Evolutionary conservation across 2,113 vertebrate genomes (phyloP), one percentile per base, ranked within the genome.

Genomic region (Channa maculata): DNA sequence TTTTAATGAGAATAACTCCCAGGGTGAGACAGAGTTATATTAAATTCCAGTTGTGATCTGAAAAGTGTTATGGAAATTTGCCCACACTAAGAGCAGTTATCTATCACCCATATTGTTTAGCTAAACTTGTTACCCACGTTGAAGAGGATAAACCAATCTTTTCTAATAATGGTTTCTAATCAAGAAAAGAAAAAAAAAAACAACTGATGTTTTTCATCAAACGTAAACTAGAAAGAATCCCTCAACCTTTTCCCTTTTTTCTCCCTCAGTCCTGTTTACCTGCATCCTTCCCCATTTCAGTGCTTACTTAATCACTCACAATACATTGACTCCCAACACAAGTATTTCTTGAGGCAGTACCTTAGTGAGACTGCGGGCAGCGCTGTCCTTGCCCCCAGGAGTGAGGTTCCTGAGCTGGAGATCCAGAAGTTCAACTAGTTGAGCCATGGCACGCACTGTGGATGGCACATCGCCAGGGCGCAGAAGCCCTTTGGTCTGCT

Each of bases 331-430:
- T 7, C 65, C 11, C 5, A 7, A 37, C 24, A 37, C 15, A 14
- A n/a, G 8, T 5, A 36, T 46, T 59, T 68, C 53, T 45, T 38
- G 7, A 15, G 7, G 48, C 62, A 8, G 48, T 78, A 98, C 98
- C 97, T 99, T 99, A 65, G 97, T 99, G 44, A 99, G 86, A 86
- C 98, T 99, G 63, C 98, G 97, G 0, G 98, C 98, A 0, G 98
- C 98, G 15, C 97, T 99, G 86, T 99, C 98, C 88, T 99, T 99
- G 57, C 98, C 98, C 0, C 97, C 98, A 0, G 98, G 98, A 5
- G 98, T 99, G 70, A 99, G 92, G 92, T 98, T 99, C 36, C 97
- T 93, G 63, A 99, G 96, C 60, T 99, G 97, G 5, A 98, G 96
- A 0, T 99, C 97, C 7, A 99, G 91, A 67, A 99, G 93, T 62